phyloP scores from a whole-genome alignment of 2,113 vertebrate species.

The Thamnophis sirtalis region DNA sequence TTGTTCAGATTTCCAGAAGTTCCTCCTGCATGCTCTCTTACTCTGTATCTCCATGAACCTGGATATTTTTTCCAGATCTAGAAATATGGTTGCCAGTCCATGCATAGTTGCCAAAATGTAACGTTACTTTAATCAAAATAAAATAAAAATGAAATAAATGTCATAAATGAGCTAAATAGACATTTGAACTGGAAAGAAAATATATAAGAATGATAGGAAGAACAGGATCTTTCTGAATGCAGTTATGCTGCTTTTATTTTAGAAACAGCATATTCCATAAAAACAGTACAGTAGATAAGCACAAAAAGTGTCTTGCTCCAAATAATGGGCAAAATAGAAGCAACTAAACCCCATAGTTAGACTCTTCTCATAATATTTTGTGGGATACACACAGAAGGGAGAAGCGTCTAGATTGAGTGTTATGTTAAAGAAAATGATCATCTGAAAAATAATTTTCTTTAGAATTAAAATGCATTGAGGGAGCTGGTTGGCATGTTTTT shows the following conservation, averaged over 20 bases:
- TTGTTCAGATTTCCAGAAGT: not conserved
- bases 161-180: not conserved
- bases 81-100: not conserved
- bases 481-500: not conserved
- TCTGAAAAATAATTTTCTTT: not conserved
- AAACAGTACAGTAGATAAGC: not conserved
- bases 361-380: not conserved
- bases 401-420: not conserved
- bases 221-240: not conserved
- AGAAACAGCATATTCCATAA: not conserved
- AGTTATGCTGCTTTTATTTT: not conserved
- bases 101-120: not conserved
- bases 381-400: not conserved
- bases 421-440: not conserved
- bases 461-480: not conserved
- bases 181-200: not conserved
- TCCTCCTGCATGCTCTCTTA: not conserved
- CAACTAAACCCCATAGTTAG: not conserved
- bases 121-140: not conserved
- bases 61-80: not conserved
- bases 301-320: not conserved
- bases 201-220: not conserved
- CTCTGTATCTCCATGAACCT: not conserved
- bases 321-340: not conserved
- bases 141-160: not conserved